Conservation (phyloP, 1,140 invertebrate species). For the Hydropsyche tenuis region DNA sequence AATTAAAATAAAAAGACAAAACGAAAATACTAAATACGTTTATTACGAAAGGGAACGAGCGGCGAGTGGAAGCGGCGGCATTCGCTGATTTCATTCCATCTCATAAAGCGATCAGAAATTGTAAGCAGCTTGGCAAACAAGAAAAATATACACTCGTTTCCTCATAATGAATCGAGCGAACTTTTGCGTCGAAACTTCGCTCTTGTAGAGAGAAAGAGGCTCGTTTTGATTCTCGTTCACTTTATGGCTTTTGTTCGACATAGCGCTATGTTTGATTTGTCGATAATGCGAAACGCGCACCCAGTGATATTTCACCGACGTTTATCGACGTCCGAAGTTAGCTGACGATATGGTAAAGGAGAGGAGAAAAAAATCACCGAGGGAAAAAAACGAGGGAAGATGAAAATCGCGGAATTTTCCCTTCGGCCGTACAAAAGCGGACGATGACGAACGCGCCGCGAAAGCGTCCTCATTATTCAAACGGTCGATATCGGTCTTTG, state of each 20-base stretch:
- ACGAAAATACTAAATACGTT: background rate
- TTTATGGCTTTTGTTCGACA: slow-evolving; percentile 15
- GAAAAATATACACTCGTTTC: slow-evolving; percentile 29
- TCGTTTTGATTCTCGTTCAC: slow-evolving; percentile 1
- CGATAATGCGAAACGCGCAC: background rate
- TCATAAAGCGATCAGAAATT: slow-evolving; percentile 27
- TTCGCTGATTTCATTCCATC: slow-evolving; percentile 12
- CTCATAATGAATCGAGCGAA: slow-evolving; percentile 18
- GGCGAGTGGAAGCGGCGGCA: background rate
- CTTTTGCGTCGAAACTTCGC: background rate
- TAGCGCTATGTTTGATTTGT: slow-evolving; percentile 16
- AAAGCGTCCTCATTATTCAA: slow-evolving; percentile 3
- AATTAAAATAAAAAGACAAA: background rate
- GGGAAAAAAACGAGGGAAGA: too few species aligned
- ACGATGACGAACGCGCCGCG: too few species aligned
- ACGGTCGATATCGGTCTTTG: slow-evolving; percentile 1
- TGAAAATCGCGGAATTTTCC: too few species aligned
- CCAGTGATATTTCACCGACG: too few species aligned
- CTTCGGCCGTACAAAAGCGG: too few species aligned
- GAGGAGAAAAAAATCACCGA: too few species aligned
- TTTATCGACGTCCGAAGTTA: too few species aligned
- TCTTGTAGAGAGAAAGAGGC: background rate
- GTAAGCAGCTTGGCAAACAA: slow-evolving; percentile 27
- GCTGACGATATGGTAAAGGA: too few species aligned
- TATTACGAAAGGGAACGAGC: background rate